phyloP scores from a whole-genome alignment of 2,888 invertebrate species.

The Drosophila niveifrons region DNA sequence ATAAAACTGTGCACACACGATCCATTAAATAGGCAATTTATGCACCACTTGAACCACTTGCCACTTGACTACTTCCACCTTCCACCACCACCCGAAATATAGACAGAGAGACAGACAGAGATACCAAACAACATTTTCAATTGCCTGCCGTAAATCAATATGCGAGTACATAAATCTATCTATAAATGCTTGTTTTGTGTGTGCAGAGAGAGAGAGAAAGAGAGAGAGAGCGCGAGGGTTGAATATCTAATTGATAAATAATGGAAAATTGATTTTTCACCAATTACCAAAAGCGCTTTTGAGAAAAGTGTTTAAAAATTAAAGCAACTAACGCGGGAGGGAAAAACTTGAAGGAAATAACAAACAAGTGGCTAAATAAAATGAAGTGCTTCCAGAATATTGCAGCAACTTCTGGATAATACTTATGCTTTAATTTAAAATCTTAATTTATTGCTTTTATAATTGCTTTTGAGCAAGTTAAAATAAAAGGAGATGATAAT shows the following conservation, averaged over 20 bases:
- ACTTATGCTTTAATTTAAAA: too few species aligned
- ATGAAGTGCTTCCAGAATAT: neutral
- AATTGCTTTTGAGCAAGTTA: too few species aligned
- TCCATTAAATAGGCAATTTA: constrained; percentile 31
- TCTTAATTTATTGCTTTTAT: too few species aligned
- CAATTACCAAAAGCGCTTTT: constrained; percentile 2
- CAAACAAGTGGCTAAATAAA: neutral
- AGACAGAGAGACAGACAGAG: neutral
- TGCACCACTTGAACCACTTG: constrained; percentile 26
- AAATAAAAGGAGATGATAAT: too few species aligned
- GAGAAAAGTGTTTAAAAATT: neutral
- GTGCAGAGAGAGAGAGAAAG: too few species aligned
- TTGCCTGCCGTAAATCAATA: constrained; percentile 19
- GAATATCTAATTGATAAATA: constrained; percentile 24
- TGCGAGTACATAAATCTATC: constrained; percentile 17
- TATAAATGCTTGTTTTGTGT: constrained; percentile 11
- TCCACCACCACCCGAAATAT: neutral
- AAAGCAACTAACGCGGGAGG: too few species aligned
- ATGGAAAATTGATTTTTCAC: constrained; percentile 18
- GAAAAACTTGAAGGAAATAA: neutral
- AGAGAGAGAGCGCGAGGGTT: neutral
- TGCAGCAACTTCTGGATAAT: too few species aligned
- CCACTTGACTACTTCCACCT: constrained; percentile 12
- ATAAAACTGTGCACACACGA: constrained; percentile 21
- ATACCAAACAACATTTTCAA: constrained; percentile 1